Evolutionary conservation across 2,888 invertebrate species (phyloP).

Genomic region (Drosophila sordidula): DNA sequence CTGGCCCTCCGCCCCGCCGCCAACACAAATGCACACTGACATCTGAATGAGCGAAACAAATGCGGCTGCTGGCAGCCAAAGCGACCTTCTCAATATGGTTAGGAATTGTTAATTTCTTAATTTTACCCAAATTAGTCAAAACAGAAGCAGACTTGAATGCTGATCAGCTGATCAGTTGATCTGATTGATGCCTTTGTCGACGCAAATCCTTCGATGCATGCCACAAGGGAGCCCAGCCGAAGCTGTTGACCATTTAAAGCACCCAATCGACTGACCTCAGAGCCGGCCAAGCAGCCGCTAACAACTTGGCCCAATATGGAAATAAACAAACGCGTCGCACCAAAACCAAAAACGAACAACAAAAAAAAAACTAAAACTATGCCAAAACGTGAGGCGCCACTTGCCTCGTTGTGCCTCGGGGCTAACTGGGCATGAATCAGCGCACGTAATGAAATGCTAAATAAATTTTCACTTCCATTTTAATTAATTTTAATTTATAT

Average conservation of each 20-base stretch:
- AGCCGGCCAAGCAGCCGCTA: constrained; percentile 4
- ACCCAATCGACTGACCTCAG: constrained; percentile 28
- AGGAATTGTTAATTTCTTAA: constrained; percentile 67
- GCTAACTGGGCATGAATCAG: constrained; percentile 56
- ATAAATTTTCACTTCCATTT: constrained; percentile 80
- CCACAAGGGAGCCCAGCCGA: constrained; percentile 51
- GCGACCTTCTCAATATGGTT: constrained; percentile 79
- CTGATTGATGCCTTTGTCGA: constrained; percentile 30
- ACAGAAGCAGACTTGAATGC: constrained; percentile 20
- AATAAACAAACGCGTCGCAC: constrained; percentile 48
- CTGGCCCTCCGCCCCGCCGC: constrained; percentile 3
- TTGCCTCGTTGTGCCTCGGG: constrained; percentile 43
- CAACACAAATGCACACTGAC: constrained; percentile 61
- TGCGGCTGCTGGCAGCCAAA: constrained; percentile 58
- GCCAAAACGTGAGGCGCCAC: constrained; percentile 73
- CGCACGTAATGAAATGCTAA: constrained; percentile 71
- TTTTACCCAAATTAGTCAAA: constrained; percentile 73
- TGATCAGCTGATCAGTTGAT: constrained; percentile 24
- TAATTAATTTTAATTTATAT: constrained; percentile 78
- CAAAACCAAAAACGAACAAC: constrained; percentile 41
- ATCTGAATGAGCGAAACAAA: constrained; percentile 73
- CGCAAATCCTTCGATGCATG: constrained; percentile 52
- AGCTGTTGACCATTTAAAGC: constrained; percentile 36
- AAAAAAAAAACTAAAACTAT: constrained; percentile 20
- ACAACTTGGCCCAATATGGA: constrained; percentile 55